Evolutionary conservation across 2,113 vertebrate genomes (phyloP).

Genomic region (Chaetodon auriga): DNA sequence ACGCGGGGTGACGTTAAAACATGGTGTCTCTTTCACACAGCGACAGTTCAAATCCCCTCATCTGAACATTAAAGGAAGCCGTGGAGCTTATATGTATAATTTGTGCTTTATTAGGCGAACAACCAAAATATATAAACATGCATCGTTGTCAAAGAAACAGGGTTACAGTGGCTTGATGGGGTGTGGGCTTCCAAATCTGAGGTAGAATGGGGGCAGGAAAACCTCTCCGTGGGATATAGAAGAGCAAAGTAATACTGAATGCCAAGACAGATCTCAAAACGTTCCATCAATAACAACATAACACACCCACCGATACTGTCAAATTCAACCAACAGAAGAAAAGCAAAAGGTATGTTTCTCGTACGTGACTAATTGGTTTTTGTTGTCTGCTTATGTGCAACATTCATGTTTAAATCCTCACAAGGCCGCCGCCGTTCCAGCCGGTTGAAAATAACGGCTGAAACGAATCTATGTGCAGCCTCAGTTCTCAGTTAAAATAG

Average conservation of each 20-base stretch:
- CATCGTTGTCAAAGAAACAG: slow-evolving; percentile 79
- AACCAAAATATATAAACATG: slow-evolving; percentile 85
- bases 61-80: slow-evolving; percentile 27
- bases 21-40: too few relatives aligned
- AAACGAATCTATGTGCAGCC: slow-evolving; percentile 45
- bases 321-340: slow-evolving; percentile 62
- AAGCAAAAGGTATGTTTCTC: slow-evolving; percentile 48
- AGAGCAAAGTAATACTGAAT: slow-evolving; percentile 59
- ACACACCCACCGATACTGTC: slow-evolving; percentile 69
- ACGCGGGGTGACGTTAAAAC: background rate
- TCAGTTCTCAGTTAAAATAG: slow-evolving; percentile 40
- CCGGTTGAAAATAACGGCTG: slow-evolving; percentile 45
- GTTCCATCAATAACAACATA: slow-evolving; percentile 73
- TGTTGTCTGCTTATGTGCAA: slow-evolving; percentile 11
- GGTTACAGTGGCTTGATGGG: slow-evolving; percentile 74
- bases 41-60: background rate
- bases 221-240: slow-evolving; percentile 64
- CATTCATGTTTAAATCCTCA: slow-evolving; percentile 37
- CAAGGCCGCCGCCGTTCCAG: slow-evolving; percentile 38
- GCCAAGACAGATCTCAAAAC: slow-evolving; percentile 73
- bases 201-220: slow-evolving; percentile 81
- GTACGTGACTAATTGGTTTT: slow-evolving; percentile 17
- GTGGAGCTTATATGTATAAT: slow-evolving; percentile 46
- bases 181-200: slow-evolving; percentile 77
- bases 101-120: slow-evolving; percentile 87